Evolutionary conservation across 2,797 vertebrate species (phyloP).

Genomic region (Eospalax fontanierii): DNA sequence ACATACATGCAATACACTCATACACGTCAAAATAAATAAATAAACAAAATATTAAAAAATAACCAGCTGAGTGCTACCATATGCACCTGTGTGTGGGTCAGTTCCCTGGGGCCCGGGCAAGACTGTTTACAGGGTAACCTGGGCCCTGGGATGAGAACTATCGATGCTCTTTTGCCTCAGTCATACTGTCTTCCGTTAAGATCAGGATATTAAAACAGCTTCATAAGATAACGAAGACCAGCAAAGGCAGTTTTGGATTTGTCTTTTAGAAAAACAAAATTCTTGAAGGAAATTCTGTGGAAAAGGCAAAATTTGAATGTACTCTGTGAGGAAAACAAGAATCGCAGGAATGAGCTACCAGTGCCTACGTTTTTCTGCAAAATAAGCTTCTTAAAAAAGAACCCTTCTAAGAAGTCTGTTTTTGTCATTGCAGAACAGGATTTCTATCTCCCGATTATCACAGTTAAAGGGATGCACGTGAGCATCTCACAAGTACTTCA

Average conservation of each 20-base stretch:
- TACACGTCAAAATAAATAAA: too few relatives aligned
- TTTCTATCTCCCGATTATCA: neutral
- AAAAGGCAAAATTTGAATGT: neutral
- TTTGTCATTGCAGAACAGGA: neutral
- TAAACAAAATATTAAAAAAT: too few relatives aligned
- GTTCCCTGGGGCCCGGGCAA: too few relatives aligned
- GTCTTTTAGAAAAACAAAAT: too few relatives aligned
- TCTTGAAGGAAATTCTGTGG: neutral
- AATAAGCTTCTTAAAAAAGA: neutral
- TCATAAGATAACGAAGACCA: slow-evolving; percentile 31
- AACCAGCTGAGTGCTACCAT: too few relatives aligned
- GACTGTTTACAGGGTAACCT: too few relatives aligned
- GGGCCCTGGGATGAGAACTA: neutral
- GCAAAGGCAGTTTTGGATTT: slow-evolving; percentile 21
- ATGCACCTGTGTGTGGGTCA: too few relatives aligned
- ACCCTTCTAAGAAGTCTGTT: too few relatives aligned
- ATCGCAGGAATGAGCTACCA: neutral
- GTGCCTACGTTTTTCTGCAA: neutral
- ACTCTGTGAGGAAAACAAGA: neutral
- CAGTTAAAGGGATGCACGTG: neutral
- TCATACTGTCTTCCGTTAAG: neutral
- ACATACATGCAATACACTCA: too few relatives aligned
- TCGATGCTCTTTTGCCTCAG: neutral
- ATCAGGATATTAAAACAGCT: neutral
- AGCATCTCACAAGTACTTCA: neutral